Conservation (phyloP, 1,140 invertebrate genomes). For the Papilio aristodemus region DNA sequence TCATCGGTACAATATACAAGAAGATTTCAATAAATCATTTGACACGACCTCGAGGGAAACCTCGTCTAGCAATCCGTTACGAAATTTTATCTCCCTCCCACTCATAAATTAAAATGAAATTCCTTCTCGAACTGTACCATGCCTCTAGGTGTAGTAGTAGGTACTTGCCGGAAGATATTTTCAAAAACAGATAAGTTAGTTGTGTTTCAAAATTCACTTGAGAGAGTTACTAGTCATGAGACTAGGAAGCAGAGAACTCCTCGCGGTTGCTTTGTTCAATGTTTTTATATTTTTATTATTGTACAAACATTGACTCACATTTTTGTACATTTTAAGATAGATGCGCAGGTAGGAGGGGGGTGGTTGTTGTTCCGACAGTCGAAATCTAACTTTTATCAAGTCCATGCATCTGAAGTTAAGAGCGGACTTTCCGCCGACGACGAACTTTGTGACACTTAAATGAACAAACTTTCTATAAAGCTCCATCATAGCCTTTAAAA, state of each 20-base stretch:
- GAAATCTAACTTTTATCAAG: slow-evolving; percentile 11
- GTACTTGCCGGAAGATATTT: background rate
- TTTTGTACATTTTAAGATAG: background rate
- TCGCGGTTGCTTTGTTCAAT: too few relatives aligned
- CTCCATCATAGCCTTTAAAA: background rate
- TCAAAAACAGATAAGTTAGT: background rate
- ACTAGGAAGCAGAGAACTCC: too few relatives aligned
- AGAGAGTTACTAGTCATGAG: too few relatives aligned
- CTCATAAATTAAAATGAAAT: slow-evolving; percentile 2
- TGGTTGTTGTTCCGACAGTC: background rate
- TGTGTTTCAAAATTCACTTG: background rate
- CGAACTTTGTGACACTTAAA: background rate
- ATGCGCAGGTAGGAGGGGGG: background rate
- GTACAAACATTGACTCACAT: background rate
- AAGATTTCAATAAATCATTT: background rate
- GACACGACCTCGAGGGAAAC: background rate
- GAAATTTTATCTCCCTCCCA: background rate
- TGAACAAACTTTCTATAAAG: slow-evolving; percentile 7
- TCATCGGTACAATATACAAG: too few relatives aligned
- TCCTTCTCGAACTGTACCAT: background rate
- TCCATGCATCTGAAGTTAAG: background rate
- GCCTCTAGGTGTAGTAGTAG: background rate
- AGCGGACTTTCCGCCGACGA: background rate
- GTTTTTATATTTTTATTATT: too few relatives aligned
- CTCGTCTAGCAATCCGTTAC: background rate